Evolutionary conservation across 2,113 vertebrate genomes (phyloP).

Genomic region (Heliornis fulica): DNA sequence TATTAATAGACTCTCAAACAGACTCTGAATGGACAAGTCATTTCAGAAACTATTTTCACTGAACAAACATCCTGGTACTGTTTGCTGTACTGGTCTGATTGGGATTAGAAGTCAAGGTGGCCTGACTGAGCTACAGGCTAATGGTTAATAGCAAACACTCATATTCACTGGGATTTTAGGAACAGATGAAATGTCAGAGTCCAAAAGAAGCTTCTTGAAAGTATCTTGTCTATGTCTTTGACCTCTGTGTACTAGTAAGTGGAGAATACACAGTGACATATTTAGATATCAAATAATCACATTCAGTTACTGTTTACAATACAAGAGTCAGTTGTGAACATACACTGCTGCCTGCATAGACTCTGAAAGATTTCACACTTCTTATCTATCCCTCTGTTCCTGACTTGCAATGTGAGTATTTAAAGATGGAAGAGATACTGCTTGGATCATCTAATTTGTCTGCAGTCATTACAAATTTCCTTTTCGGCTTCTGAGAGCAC

Average conservation of each 20-base stretch:
- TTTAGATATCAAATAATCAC: conserved; percentile 30
- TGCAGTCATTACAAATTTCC: conserved; percentile 26
- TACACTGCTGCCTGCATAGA: neutral
- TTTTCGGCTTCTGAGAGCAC: neutral
- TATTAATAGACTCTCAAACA: neutral
- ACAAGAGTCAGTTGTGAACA: neutral
- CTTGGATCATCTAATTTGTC: conserved; percentile 6
- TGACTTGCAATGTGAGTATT: neutral
- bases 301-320: neutral
- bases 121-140: neutral
- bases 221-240: neutral
- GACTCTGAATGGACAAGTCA: neutral
- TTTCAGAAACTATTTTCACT: conserved; percentile 24
- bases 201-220: neutral
- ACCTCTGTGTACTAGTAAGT: neutral
- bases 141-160: neutral
- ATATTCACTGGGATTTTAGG: neutral
- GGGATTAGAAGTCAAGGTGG: neutral
- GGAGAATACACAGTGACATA: neutral
- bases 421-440: conserved; percentile 22
- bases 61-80: neutral
- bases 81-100: neutral
- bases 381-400: conserved; percentile 7
- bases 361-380: neutral
- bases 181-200: neutral